Evolutionary conservation across 2,113 vertebrate species (phyloP).

Genomic region (Irena cyanogastra): DNA sequence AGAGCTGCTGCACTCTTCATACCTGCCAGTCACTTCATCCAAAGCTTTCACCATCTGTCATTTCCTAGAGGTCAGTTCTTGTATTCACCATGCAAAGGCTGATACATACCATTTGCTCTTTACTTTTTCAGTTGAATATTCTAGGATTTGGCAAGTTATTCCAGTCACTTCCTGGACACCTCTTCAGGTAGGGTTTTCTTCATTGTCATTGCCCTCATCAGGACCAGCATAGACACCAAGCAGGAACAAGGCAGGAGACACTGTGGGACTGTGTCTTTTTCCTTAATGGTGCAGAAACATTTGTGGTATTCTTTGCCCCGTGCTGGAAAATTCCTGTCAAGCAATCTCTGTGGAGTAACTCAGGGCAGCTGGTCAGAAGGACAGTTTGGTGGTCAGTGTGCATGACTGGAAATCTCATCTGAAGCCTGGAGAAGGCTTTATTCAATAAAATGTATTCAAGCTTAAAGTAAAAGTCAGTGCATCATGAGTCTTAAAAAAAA

Average conservation of each 20-base stretch:
- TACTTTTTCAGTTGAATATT: not conserved
- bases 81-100: not conserved
- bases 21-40: not conserved
- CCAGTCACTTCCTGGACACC: not conserved
- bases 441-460: not conserved
- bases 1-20: not conserved
- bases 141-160: not conserved
- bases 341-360: not conserved
- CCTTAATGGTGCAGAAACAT: not conserved
- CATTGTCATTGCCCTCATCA: not conserved
- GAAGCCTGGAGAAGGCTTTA: not conserved
- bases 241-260: not conserved
- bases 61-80: not conserved
- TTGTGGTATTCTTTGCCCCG: rapidly evolving
- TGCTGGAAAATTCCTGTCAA: not conserved
- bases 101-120: not conserved
- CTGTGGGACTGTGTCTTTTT: not conserved
- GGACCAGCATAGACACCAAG: not conserved
- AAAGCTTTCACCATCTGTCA: not conserved
- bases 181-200: not conserved
- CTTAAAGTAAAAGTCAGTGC: not conserved
- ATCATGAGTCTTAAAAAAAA: not conserved
- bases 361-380: not conserved
- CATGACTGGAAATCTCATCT: not conserved
- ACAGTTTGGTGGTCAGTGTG: not conserved